A percentile compares a stretch with the other conserved stretches of the same genome.
phyloP scores from a whole-genome alignment of 1,140 invertebrate species.

The Theocolax elegans region DNA sequence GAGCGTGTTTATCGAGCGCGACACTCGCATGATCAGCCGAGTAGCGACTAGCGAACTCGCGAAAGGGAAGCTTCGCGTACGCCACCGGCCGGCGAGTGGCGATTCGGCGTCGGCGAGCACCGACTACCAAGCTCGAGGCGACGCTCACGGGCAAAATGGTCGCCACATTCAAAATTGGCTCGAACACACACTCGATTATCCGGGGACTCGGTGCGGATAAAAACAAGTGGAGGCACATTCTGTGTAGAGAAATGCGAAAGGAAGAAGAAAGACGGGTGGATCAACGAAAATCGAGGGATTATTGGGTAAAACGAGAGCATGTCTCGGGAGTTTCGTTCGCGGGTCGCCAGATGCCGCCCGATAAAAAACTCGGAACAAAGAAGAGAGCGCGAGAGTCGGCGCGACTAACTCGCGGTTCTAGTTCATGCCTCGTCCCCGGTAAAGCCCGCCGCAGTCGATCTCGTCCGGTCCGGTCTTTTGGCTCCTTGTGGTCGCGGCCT shows the following conservation, averaged over 20 bases:
- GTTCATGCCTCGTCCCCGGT: slow-evolving; percentile 21
- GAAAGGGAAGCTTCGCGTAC: slow-evolving; percentile 10
- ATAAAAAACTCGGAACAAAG: background rate
- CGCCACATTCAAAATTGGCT: background rate
- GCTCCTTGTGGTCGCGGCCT: slow-evolving; percentile 31
- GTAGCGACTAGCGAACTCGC: slow-evolving; percentile 2
- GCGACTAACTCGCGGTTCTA: background rate
- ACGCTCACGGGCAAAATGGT: background rate
- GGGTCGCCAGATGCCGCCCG: background rate
- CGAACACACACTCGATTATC: too few relatives aligned
- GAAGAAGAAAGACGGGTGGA: too few relatives aligned
- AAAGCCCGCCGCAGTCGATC: slow-evolving; percentile 36
- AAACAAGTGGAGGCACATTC: too few relatives aligned
- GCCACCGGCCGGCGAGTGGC: too few relatives aligned
- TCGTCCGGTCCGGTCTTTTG: slow-evolving; percentile 39
- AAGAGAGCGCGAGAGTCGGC: background rate
- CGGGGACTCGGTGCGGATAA: too few relatives aligned
- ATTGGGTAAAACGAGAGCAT: too few relatives aligned
- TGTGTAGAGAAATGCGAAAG: too few relatives aligned
- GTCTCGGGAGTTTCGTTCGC: background rate
- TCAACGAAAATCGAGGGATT: too few relatives aligned
- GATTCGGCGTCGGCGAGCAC: too few relatives aligned
- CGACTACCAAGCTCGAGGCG: too few relatives aligned
- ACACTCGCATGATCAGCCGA: slow-evolving; percentile 29
- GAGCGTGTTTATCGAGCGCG: slow-evolving; percentile 35